phyloP scores from a whole-genome alignment of 2,797 vertebrate genomes.

The Brachyalestes nurse region DNA sequence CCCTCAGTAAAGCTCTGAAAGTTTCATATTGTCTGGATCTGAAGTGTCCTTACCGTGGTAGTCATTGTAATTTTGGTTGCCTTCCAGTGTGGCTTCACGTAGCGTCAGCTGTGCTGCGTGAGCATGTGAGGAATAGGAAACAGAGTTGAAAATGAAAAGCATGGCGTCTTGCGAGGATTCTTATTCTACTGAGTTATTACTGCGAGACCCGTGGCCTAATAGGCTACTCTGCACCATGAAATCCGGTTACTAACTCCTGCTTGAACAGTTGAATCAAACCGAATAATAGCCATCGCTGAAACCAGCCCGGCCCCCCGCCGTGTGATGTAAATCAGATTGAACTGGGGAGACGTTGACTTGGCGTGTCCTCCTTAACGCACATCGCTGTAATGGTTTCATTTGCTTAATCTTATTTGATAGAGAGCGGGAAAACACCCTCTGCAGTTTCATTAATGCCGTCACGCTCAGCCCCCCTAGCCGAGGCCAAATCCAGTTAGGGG shows the following conservation, averaged over 20 bases:
- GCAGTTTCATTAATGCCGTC: constrained; percentile 77
- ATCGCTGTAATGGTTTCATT: constrained; percentile 74
- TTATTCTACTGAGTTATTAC: constrained; percentile 44
- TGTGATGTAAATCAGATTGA: constrained; percentile 44
- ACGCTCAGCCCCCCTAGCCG: constrained; percentile 75
- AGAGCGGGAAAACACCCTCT: constrained; percentile 74
- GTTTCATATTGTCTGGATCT: no score
- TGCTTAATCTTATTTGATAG: constrained; percentile 76
- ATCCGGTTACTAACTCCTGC: constrained; percentile 46
- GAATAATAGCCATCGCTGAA: constrained; percentile 32
- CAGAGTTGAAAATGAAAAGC: constrained; percentile 22
- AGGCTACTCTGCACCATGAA: constrained; percentile 34
- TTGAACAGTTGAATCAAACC: constrained; percentile 38
- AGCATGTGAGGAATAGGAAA: constrained; percentile 26
- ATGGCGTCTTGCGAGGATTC: constrained; percentile 23
- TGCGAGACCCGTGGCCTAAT: constrained; percentile 32
- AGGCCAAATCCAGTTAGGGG: constrained; percentile 72
- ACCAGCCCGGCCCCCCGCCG: constrained; percentile 11
- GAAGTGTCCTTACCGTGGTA: neutral
- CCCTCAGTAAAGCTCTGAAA: no score
- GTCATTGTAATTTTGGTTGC: neutral
- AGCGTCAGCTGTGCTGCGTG: neutral
- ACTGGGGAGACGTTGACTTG: constrained; percentile 7
- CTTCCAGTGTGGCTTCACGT: no score
- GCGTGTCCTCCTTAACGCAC: constrained; percentile 62